Evolutionary conservation across 35 echinoderm and acorn worm species (phyloP), one percentile per base, ranked within the genome.

Genomic region (Ptychodera flava): DNA sequence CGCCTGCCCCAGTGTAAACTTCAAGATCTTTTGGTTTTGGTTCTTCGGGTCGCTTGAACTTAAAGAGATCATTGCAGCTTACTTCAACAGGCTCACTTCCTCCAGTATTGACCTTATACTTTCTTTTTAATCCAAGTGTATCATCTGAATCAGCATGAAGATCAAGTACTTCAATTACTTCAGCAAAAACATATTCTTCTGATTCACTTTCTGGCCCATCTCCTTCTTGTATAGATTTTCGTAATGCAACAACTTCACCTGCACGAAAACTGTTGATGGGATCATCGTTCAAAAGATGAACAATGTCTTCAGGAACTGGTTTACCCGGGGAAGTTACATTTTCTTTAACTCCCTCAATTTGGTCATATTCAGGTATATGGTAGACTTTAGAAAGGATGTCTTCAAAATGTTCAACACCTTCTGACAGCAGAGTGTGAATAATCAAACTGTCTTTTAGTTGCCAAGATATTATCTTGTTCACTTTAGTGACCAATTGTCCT

Each of bases 241-340:
- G 38, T 31, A 82, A 89, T 0, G 38, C 87, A 29, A 79, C 87
- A 82, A 89, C 82, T 0, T 89, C 87, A 0, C 27, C 38, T 29
- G 35, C n/a, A 12, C 82, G 15, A 38, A 89, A 83, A 1, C 35
- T 80, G 36, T 89, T 89, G 36, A 27, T 75, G 1, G 79, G 78
- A 32, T 83, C 37, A 16, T 82, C 37, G 76, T 89, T 33, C 15
- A 89, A 34, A 34, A 89, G 79, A 83, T 35, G 36, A 15, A 2
- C 34, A 22, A 89, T 77, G 76, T 89, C 87, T 16, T 80, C 15
- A 6, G 87, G 87, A 28, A 89, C 80, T 30, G 33, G 38, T 16
- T 36, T 81, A 77, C 87, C 87, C 10, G 87, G 87, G 34, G 29
- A 33, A 52, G 64, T 31, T 16, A 22, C 29, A 30, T 83, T 29